Base-by-base conservation (phyloP, 2,113 vertebrate genomes). In the Brienomyrus longianalis region DNA sequence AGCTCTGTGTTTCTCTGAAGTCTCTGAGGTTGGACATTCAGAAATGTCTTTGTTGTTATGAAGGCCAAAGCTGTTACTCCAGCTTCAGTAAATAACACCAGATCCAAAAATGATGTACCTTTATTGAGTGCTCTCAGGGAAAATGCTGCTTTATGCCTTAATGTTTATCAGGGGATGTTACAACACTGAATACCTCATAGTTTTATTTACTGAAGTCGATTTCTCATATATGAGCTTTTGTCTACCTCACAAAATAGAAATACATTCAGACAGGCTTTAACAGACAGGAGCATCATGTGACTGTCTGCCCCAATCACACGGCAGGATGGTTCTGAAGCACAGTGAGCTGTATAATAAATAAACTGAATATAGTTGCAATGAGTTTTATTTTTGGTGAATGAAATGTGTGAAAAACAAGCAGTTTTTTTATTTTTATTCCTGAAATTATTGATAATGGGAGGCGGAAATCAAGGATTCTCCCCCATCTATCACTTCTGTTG, bases 121-220 rank as follows among this genome's bases (percentile, higher is more conserved):
- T 89, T 77, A 88, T 88, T 52, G 47, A 83, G 52, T 86, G 85
- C 92, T 91, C 92, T 93, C 92, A 92, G 90, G 89, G 91, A 90
- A 89, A n/a, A 48, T 11, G 89, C 48, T 91, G 90, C 89, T 91
- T 93, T 92, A 89, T 23, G 51, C 89, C 88, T 88, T 92, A 90
- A 91, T 88, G 93, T 95, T 94, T 94, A 94, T 95, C 93, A 93
- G 90, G 90, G 88, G 86, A 93, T 15, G 7, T 91, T 91, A 85
- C 70, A 91, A 93, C 91, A 90, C 89, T 70, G 91, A 91, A 89
- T 94, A 93, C 92, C 93, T 93, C 93, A 90, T 80, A 85, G 54
- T 70, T 43, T 43, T 54, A 90, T 93, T 86, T 88, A 90, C 91
- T 86, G 89, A 11, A 91, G 90, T 92, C 91, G 90, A 86, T 93